These are phyloP conservation scores for Scaptomyza cyrtandrae DNA, from an alignment of 2,888 invertebrate species.

Conservation along the genomic window DNA sequence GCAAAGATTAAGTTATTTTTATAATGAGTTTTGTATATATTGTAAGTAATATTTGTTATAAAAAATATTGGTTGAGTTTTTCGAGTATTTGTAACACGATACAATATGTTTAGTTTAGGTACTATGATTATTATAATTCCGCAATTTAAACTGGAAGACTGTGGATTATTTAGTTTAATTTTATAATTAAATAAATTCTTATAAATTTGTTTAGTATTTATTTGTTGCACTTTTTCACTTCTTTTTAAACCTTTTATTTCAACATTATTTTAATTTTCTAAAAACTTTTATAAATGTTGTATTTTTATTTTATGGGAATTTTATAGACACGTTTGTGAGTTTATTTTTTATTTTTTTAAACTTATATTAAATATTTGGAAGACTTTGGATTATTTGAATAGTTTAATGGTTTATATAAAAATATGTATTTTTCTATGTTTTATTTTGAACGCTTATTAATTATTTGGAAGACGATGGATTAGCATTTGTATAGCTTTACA, in stretches of 20 bases:
- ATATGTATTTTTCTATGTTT: slow-evolving; percentile 22
- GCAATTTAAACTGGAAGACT: slow-evolving; percentile 42
- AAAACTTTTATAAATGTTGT: slow-evolving; percentile 2
- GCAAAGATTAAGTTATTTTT: background rate
- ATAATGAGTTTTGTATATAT: background rate
- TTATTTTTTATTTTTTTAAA: slow-evolving; percentile 24
- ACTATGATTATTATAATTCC: slow-evolving; percentile 14
- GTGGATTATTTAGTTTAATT: slow-evolving; percentile 24
- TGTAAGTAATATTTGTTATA: background rate
- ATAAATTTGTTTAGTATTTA: background rate
- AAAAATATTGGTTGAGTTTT: background rate
- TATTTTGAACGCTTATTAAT: slow-evolving; percentile 23
- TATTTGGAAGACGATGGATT: slow-evolving; percentile 75
- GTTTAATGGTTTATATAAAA: slow-evolving; percentile 27
- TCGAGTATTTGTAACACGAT: background rate
- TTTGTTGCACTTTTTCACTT: background rate
- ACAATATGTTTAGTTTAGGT: slow-evolving; percentile 17
- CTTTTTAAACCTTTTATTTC: background rate
- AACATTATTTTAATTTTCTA: slow-evolving; percentile 1
- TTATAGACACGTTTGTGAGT: slow-evolving; percentile 25
- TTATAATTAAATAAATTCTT: slow-evolving; percentile 5
- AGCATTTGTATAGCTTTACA: slow-evolving; percentile 20
- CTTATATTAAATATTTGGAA: slow-evolving; percentile 12
- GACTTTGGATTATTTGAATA: slow-evolving; percentile 15
- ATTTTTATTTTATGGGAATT: background rate